A percentile compares a stretch with the other conserved stretches of the same genome.
These are phyloP conservation scores for Fragum sueziense DNA, from an alignment of 2,888 invertebrate species.

Conservation along the genomic window DNA sequence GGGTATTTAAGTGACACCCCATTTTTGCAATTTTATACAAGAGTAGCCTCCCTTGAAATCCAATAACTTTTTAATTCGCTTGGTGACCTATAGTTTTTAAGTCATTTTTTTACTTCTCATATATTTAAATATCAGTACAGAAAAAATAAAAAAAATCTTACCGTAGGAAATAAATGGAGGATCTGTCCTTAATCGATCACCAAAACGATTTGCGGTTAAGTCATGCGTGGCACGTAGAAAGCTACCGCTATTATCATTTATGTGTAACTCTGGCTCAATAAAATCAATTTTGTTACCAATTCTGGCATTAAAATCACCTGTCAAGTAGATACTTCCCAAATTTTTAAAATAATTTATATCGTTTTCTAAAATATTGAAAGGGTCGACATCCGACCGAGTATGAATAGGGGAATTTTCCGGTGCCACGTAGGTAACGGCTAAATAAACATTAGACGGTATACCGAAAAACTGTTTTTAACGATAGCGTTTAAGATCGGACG, in stretches of 20 bases:
- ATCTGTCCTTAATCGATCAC: slow-evolving; percentile 21
- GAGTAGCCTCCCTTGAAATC: no score
- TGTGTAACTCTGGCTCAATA: neutral
- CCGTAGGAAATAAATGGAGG: no score
- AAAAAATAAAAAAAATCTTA: no score
- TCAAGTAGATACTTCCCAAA: slow-evolving; percentile 27
- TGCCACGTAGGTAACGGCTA: neutral
- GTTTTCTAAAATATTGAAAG: slow-evolving; percentile 27
- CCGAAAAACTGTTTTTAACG: neutral
- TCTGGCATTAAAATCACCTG: slow-evolving; percentile 37
- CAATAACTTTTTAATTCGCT: no score
- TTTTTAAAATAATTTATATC: slow-evolving; percentile 2
- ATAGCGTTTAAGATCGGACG: neutral
- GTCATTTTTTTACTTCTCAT: no score
- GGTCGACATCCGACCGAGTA: slow-evolving; percentile 18
- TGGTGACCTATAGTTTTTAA: no score
- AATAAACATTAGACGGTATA: neutral
- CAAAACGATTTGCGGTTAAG: slow-evolving; percentile 9
- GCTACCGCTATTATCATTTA: neutral
- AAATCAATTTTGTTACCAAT: slow-evolving; percentile 2
- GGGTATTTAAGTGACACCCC: no score
- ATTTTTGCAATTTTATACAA: no score
- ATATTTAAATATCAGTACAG: no score
- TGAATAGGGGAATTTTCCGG: slow-evolving; percentile 19
- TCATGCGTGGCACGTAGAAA: neutral